A percentile compares a stretch with the other conserved stretches of the same genome.
Evolutionary conservation across 2,113 vertebrate species (phyloP).

Genomic region (Laticauda laticaudata): DNA sequence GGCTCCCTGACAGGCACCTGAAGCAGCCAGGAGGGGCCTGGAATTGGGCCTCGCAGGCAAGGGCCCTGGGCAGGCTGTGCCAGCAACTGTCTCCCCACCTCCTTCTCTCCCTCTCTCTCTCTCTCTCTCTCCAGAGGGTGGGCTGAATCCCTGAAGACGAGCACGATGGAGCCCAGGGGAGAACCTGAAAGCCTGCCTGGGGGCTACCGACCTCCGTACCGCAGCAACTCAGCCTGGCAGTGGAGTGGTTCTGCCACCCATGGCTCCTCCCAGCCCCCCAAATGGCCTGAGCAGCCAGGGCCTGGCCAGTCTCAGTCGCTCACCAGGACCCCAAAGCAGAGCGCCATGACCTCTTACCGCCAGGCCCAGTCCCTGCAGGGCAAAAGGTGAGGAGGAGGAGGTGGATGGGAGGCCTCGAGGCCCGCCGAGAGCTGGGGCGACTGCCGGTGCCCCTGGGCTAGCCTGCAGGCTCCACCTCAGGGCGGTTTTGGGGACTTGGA

Average conservation of each 20-base stretch:
- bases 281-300: constrained; percentile 72
- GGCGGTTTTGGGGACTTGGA: fast-evolving
- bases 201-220: constrained; percentile 78
- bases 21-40: neutral
- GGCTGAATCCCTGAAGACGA: constrained; percentile 86
- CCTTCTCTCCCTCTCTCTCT: neutral
- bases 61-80: neutral
- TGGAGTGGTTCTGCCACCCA: constrained; percentile 84
- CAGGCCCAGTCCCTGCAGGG: constrained; percentile 78
- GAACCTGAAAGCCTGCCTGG: constrained; percentile 76
- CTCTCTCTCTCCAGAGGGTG: constrained; percentile 77
- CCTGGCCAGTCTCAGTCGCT: constrained; percentile 61
- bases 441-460: neutral
- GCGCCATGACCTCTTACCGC: constrained; percentile 76
- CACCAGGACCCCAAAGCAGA: constrained; percentile 72
- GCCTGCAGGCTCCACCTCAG: fast-evolving
- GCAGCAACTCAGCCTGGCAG: constrained; percentile 76
- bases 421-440: neutral
- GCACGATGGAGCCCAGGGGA: constrained; percentile 76
- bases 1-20: neutral
- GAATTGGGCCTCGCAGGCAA: neutral
- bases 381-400: constrained; percentile 78
- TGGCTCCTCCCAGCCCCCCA: constrained; percentile 66
- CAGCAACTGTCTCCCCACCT: neutral
- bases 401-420: neutral